Evolutionary conservation across 1,140 invertebrate species (phyloP), one percentile per base, ranked within the genome.

Genomic region (Formica selysi): DNA sequence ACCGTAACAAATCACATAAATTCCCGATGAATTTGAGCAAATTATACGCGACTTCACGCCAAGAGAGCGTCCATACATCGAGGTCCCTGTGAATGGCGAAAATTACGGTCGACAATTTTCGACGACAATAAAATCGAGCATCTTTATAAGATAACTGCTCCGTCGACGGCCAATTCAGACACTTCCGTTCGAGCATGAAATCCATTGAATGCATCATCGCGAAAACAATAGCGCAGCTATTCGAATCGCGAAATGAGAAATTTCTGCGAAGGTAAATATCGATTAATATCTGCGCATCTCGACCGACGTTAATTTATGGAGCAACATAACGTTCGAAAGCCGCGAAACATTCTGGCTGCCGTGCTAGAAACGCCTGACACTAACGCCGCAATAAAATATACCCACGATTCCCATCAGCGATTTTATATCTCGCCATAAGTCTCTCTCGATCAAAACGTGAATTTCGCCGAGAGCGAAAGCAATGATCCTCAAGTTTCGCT

Each of bases 211-310:
- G 32, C 51, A 41, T 41, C 48, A 36, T 67, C 78, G 48, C 4
- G 57, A 51, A 16, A 59, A 22, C 36, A 64, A 38, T 32, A 70
- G 1, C 57, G 62, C 51, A 10, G 48, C 32, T 86, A 81, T 76
- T 51, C 74, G 64, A 65, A 29, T 41, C 22, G 79, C 44, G 41
- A 89, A 89, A 86, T 81, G 87, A 89, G 76, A 86, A 89, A 86
- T 89, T 86, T 89, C 62, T 71, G 73, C 61, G 26, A 44, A 67
- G 22, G 57, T 76, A 44, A 76, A 36, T 89, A 89, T 89, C 85
- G 87, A 89, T 89, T 74, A 83, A 59, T 38, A 68, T 59, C 26
- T 26, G 29, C 19, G 26, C 32, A 36, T 41, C 57, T 79, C 22
- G 36, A 36, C 11, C 62, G 44, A 41, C 36, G 59, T 38, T 76